These are phyloP conservation scores for Chromoteleia sp. DNA, from an alignment of 2,888 invertebrate species.

Conservation along the genomic window DNA sequence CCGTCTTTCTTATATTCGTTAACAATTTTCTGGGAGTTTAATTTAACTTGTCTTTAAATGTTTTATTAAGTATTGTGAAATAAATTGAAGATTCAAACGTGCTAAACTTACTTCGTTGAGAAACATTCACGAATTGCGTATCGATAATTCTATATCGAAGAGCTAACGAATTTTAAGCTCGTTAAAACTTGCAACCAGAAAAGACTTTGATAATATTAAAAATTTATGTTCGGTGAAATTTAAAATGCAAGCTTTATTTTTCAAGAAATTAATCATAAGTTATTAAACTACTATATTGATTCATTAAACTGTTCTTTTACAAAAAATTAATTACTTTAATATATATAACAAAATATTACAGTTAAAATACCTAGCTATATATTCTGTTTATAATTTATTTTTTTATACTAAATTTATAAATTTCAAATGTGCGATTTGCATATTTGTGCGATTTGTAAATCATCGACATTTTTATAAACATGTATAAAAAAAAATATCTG, in stretches of 20 bases:
- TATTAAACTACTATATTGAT: slow-evolving; percentile 4
- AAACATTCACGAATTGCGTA: slow-evolving; percentile 59
- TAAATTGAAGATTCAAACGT: slow-evolving; percentile 64
- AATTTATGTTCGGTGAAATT: slow-evolving; percentile 39
- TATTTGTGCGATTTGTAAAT: too few relatives aligned
- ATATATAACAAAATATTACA: too few relatives aligned
- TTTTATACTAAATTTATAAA: too few relatives aligned
- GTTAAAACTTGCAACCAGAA: slow-evolving; percentile 60
- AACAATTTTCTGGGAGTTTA: slow-evolving; percentile 48
- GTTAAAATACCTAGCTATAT: too few relatives aligned
- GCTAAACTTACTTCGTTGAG: slow-evolving; percentile 49
- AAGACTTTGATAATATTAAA: slow-evolving; percentile 52
- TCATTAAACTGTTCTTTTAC: background rate
- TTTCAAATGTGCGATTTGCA: too few relatives aligned
- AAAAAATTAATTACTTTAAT: too few relatives aligned
- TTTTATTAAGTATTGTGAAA: slow-evolving; percentile 65
- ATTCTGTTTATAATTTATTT: too few relatives aligned
- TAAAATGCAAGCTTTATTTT: slow-evolving; percentile 33
- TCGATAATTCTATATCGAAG: slow-evolving; percentile 57
- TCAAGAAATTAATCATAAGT: slow-evolving; percentile 27
- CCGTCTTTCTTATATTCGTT: slow-evolving; percentile 41
- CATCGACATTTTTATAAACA: too few relatives aligned
- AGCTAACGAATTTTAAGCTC: slow-evolving; percentile 66
- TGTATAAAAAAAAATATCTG: too few relatives aligned
- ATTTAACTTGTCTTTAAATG: slow-evolving; percentile 55